Evolutionary conservation across 1,140 invertebrate species (phyloP).

Genomic region (Battus philenor): DNA sequence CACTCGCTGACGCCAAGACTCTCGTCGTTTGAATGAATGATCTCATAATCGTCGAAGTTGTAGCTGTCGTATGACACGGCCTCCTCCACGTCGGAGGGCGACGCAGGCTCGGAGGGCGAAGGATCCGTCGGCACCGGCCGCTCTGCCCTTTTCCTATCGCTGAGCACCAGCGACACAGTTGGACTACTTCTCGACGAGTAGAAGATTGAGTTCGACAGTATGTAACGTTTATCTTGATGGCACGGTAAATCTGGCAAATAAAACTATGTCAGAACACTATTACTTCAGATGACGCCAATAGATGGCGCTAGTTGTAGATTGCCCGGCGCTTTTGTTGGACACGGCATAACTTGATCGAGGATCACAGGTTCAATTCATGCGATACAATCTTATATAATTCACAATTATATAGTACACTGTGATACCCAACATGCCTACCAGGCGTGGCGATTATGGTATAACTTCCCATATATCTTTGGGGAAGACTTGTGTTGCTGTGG

Average conservation of each 20-base stretch:
- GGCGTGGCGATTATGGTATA: too few species aligned
- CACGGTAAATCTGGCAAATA: slow-evolving; percentile 63
- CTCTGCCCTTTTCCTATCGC: background rate
- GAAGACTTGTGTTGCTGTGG: too few species aligned
- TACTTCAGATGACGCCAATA: too few species aligned
- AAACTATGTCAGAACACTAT: too few species aligned
- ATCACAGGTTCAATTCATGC: too few species aligned
- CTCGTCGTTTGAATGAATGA: slow-evolving; percentile 41
- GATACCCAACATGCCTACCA: too few species aligned
- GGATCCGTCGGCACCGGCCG: background rate
- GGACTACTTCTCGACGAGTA: slow-evolving; percentile 31
- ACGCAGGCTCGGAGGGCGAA: slow-evolving; percentile 2
- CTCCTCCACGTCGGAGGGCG: slow-evolving; percentile 44
- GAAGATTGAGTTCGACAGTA: slow-evolving; percentile 47
- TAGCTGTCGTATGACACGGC: slow-evolving; percentile 44
- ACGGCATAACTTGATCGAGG: too few species aligned
- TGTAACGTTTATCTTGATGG: slow-evolving; percentile 50
- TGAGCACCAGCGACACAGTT: slow-evolving; percentile 14
- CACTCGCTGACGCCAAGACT: slow-evolving; percentile 28
- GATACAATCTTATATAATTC: too few species aligned
- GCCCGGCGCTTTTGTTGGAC: too few species aligned
- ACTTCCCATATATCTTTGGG: too few species aligned
- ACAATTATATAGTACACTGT: too few species aligned
- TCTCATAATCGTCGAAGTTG: slow-evolving; percentile 61
- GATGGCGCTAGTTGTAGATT: too few species aligned